These are phyloP conservation scores for Brotula barbata DNA, from an alignment of 2,797 vertebrate genomes.

Conservation along the genomic window DNA sequence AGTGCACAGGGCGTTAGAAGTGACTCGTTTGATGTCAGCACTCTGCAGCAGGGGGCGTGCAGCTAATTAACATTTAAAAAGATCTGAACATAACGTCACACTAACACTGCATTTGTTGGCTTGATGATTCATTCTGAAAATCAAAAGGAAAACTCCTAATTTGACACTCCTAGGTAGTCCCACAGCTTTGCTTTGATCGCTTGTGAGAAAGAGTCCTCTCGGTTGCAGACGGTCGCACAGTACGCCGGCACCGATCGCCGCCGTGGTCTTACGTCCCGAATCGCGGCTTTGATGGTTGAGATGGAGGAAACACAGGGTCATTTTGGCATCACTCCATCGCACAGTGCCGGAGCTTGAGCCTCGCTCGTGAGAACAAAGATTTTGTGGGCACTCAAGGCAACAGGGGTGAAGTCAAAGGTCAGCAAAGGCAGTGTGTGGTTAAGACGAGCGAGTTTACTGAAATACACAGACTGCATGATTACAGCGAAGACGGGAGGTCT, in stretches of 20 bases:
- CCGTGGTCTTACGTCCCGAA: constrained; percentile 30
- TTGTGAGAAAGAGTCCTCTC: constrained; percentile 49
- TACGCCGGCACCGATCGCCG: constrained; percentile 29
- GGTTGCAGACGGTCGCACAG: constrained; percentile 46
- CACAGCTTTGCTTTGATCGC: constrained; percentile 18
- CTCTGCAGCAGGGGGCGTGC: no score
- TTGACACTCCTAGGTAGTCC: constrained; percentile 23
- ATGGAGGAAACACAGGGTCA: constrained; percentile 31
- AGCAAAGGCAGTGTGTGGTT: constrained; percentile 13
- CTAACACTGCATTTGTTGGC: not conserved
- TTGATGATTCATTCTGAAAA: constrained; percentile 17
- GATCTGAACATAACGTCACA: no score
- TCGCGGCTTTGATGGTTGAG: constrained; percentile 14
- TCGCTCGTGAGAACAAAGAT: constrained; percentile 20
- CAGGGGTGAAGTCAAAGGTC: constrained; percentile 37
- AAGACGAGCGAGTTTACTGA: constrained; percentile 15
- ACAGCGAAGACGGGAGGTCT: no score
- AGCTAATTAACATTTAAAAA: constrained; percentile 36
- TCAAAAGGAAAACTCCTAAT: constrained; percentile 32
- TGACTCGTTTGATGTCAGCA: constrained; percentile 3
- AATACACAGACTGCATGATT: no score
- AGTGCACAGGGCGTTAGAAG: no score
- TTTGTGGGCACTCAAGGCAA: constrained; percentile 21
- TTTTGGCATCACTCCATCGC: constrained; percentile 41
- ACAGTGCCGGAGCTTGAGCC: constrained; percentile 24